Base-by-base conservation (phyloP, 2,888 invertebrate species). In the Odontomyia ornata region DNA sequence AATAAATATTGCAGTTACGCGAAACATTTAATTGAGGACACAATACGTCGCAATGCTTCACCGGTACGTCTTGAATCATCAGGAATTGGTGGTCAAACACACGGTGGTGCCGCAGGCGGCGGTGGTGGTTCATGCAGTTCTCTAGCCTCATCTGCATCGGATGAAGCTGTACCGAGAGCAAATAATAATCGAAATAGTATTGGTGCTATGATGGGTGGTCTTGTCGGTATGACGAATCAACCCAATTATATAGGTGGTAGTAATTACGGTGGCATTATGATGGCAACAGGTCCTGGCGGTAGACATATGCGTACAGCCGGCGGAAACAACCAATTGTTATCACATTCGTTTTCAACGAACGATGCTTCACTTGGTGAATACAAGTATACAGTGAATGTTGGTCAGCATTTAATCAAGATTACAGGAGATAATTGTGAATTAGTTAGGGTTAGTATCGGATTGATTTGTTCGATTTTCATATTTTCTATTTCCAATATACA, bases 21-120 rank as follows among this genome's bases (percentile, higher is more conserved):
- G 57, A 96, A 96, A 87, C 93, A 95, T 86, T 88, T 97, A 85
- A 97, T 98, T 84, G 97, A 96, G 85, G 97, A 97, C 85, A 97
- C 97, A 80, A 98, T 98, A 83, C 91, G 95, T 80, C 92, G 97
- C 84, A 98, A 98, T 89, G 96, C 96, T 81, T 97, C 97, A 72
- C 96, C 97, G 75, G 94, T 96, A 82, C 90, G 95, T 82, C 88
- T 91, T 82, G 90, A 93, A 80, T 89, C 90, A 77, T 87, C 88
- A 73, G 88, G 89, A 75, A 82, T 82, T 67, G 73, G 73, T 57
- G 73, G 73, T 73, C 83, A 82, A 65, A 84, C 83, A 76, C 82
- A 82, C 73, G 81, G 79, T 47, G 82, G 80, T 36, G 80, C 80
- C 52, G 81, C 80, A 57, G 80, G 80, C 78, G 89, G 89, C 81